Base-by-base conservation (phyloP, 1,140 invertebrate species). In the Atta texana region DNA sequence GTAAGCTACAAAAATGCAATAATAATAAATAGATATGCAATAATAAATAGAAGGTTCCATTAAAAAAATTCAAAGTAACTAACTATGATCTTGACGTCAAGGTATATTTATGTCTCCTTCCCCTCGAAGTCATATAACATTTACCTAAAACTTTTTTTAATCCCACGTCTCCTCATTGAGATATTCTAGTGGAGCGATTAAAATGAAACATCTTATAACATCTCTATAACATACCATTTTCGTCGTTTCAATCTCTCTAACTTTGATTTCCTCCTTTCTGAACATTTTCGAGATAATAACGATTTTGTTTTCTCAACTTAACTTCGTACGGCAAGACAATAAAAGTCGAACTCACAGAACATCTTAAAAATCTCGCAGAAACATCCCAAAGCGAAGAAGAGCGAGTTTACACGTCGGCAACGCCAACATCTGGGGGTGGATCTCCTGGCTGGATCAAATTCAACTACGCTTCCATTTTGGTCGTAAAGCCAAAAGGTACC, bases 391-490 rank as follows among this genome's bases (percentile, higher is more conserved):
- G n/a, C 49, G 34, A 34, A 24, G 12, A 44, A 51, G 28, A 2
- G 14, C 34, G 28, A 66, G 63, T 74, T 57, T 85, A 66, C 57
- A 86, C 51, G 59, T 59, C 39, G 53, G n/a, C 10, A 44, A 39
- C 68, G 53, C 31, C 69, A 28, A 68, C 80, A 88, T 89, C 86
- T 57, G 68, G 39, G 78, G 77, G 53, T 69, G 31, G 72, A 64
- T 24, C 49, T 24, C 49, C 61, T 53, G 10, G 69, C 85, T 91
- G 87, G 85, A 92, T 81, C 72, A 21, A 28, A 21, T 89, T 87
- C 88, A 92, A 91, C 88, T 91, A 90, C 86, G 85, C 85, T 88
- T 88, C 74, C 91, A 74, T 66, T 75, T 88, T 53, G 55, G 39
- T 71, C 74, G 63, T 91, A 88, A 91, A 91, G 75, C 39, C 61